phyloP scores from a whole-genome alignment of 2,113 vertebrate species.

The Myotis yumanensis region DNA sequence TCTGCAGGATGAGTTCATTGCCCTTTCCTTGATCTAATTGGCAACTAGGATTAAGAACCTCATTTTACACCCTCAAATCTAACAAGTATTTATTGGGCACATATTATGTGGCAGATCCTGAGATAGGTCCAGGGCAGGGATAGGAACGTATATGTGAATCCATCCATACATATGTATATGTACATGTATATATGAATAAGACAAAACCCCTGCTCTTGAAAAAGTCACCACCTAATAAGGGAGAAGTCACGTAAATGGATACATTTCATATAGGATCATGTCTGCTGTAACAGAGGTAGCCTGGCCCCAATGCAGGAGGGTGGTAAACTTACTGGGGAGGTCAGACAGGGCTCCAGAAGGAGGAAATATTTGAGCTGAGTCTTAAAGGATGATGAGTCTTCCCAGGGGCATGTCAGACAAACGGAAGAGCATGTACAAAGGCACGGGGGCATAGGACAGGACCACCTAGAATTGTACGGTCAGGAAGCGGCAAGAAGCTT shows the following conservation, averaged over 20 bases:
- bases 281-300: background rate
- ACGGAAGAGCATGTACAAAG: background rate
- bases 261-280: background rate
- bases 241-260: background rate
- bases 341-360: background rate
- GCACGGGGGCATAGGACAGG: background rate
- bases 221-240: background rate
- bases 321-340: background rate
- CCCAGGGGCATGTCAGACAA: background rate
- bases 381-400: background rate
- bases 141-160: background rate
- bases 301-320: background rate
- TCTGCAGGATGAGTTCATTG: background rate
- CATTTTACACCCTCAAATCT: background rate
- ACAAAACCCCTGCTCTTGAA: background rate
- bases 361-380: background rate
- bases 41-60: background rate
- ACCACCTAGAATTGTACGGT: background rate
- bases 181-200: background rate
- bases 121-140: background rate
- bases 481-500: background rate
- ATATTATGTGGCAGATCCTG: background rate
- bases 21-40: constrained; percentile 15
- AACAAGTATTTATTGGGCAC: background rate
- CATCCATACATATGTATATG: no score